phyloP scores from a whole-genome alignment of 1,140 invertebrate species.

The Lanistes nyassanus region DNA sequence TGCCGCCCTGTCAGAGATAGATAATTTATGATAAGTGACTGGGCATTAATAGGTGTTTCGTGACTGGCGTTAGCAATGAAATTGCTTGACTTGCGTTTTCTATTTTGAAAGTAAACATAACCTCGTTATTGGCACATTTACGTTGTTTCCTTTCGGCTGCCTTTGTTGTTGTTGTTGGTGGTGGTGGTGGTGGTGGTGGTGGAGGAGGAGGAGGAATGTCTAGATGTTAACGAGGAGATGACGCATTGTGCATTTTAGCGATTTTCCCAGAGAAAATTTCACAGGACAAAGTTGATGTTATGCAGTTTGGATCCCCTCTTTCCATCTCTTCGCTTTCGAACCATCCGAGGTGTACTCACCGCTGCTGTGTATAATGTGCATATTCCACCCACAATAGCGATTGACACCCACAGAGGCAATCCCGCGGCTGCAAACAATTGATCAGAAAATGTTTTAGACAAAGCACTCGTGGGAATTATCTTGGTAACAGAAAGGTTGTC shows the following conservation, averaged over 20 bases:
- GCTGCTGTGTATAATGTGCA: slow-evolving; percentile 40
- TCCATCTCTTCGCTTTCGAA: no score
- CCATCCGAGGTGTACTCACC: background rate
- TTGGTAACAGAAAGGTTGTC: background rate
- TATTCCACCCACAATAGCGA: slow-evolving; percentile 33
- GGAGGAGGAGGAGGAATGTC: background rate
- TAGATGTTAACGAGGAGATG: background rate
- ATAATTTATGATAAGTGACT: no score
- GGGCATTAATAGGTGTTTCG: no score
- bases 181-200: background rate
- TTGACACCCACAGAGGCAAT: slow-evolving; percentile 41
- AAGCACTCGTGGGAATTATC: background rate
- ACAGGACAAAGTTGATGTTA: no score
- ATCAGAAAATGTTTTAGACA: background rate
- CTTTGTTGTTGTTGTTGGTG: background rate
- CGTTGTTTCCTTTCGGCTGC: slow-evolving; percentile 34
- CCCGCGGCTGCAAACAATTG: slow-evolving; percentile 25
- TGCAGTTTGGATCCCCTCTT: slow-evolving; percentile 2
- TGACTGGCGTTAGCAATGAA: no score
- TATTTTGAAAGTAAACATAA: background rate
- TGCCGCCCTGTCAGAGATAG: slow-evolving; percentile 78
- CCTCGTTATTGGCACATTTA: background rate
- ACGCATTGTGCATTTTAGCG: background rate
- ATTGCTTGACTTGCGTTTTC: background rate
- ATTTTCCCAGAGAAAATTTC: no score